Evolutionary conservation across 2,113 vertebrate genomes (phyloP).

Genomic region (Gasterosteus nipponicus): DNA sequence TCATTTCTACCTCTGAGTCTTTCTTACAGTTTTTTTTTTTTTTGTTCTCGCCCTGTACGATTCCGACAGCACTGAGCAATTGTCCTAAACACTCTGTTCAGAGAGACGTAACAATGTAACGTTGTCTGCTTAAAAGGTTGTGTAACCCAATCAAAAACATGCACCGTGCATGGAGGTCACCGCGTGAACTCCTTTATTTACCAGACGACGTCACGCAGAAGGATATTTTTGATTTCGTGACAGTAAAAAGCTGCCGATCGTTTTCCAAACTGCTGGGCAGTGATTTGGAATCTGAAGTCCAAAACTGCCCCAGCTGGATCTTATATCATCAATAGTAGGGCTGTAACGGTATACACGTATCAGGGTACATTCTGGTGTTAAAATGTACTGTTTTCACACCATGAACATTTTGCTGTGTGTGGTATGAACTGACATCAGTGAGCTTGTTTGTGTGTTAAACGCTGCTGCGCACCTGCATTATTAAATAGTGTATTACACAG

Average conservation of each 20-base stretch:
- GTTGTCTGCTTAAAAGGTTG: neutral
- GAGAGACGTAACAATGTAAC: neutral
- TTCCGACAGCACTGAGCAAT: slow-evolving; percentile 3
- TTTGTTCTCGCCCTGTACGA: neutral
- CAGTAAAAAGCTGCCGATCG: neutral
- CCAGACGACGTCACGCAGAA: neutral
- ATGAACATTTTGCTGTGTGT: neutral
- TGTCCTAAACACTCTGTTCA: neutral
- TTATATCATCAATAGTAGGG: neutral
- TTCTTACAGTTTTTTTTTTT: neutral
- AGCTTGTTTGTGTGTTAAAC: neutral
- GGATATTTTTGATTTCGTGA: neutral
- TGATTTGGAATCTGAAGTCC: neutral
- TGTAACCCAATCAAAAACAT: neutral
- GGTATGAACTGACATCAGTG: neutral
- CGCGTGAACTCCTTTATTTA: neutral
- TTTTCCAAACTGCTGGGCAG: neutral
- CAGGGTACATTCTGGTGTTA: neutral
- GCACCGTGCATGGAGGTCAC: neutral
- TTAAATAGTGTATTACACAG: neutral
- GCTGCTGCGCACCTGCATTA: neutral
- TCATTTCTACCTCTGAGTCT: slow-evolving; percentile 55
- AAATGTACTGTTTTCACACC: neutral
- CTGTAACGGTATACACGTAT: neutral
- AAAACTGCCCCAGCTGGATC: neutral